These are phyloP conservation scores for Agriopis aurantiaria DNA, from an alignment of 2,888 invertebrate species.

Conservation along the genomic window DNA sequence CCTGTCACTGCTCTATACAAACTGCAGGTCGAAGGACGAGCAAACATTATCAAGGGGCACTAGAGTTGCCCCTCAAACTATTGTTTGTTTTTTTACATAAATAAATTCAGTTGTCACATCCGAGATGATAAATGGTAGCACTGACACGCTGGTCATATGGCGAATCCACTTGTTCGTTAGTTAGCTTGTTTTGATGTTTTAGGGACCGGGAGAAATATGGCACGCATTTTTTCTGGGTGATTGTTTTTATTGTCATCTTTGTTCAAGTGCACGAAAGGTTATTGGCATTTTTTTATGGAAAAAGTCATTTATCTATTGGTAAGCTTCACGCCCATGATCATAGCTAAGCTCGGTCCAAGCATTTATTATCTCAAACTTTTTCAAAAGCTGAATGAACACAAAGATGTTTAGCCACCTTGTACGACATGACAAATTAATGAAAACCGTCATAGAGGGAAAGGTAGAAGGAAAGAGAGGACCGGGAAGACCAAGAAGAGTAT, in stretches of 20 bases:
- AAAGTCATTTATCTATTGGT: neutral
- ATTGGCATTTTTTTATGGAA: neutral
- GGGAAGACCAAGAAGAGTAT: too few relatives aligned
- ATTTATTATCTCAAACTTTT: too few relatives aligned
- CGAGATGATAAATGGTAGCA: conserved; percentile 77
- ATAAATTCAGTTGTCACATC: conserved; percentile 86
- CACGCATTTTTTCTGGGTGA: conserved; percentile 35
- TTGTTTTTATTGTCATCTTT: conserved; percentile 33
- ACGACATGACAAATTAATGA: too few relatives aligned
- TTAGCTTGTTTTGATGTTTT: conserved; percentile 54
- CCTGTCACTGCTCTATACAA: conserved; percentile 55
- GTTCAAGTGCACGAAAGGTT: conserved; percentile 1
- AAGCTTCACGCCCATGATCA: neutral
- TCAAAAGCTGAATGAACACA: too few relatives aligned
- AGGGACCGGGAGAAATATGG: conserved; percentile 58
- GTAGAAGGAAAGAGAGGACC: too few relatives aligned
- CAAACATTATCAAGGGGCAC: conserved; percentile 71
- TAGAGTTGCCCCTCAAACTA: conserved; percentile 65
- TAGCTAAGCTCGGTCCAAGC: too few relatives aligned
- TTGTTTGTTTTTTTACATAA: conserved; percentile 83
- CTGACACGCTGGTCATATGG: conserved; percentile 83
- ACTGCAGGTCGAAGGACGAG: conserved; percentile 57
- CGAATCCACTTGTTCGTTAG: conserved; percentile 75
- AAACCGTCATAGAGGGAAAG: too few relatives aligned
- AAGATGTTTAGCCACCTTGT: too few relatives aligned